Percentiles rank a stretch among this genome's conserved stretches.
These are phyloP conservation scores for Grammomys dolichurus DNA, from an alignment of 2,113 vertebrate species.

Conservation along the genomic window DNA sequence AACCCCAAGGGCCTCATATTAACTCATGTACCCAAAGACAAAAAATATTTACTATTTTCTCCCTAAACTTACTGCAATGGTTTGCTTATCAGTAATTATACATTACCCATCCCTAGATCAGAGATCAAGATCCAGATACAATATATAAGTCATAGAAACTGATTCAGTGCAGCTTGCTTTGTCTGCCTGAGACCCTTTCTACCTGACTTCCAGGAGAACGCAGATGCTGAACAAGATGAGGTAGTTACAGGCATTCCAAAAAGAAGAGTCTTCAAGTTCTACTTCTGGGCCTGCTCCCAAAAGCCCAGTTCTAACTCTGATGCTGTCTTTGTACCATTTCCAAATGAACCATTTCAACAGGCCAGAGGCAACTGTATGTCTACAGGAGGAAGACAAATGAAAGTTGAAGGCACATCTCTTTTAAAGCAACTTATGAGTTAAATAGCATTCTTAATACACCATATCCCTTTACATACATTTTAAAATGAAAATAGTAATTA, in stretches of 20 bases:
- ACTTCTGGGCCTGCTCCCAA: no score
- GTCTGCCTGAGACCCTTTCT: background rate
- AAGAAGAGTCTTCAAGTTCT: fast-evolving
- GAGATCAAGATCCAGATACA: background rate
- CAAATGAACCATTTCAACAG: background rate
- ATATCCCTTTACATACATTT: background rate
- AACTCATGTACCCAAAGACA: background rate
- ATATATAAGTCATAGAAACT: background rate
- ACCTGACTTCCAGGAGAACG: background rate
- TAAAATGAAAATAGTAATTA: background rate
- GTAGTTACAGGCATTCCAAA: no score
- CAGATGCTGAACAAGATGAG: background rate
- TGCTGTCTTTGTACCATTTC: background rate
- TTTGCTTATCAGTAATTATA: background rate
- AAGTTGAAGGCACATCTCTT: no score
- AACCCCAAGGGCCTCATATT: background rate
- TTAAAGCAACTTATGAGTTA: background rate
- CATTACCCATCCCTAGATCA: background rate
- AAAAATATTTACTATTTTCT: background rate
- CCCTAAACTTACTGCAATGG: background rate
- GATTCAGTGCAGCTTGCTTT: background rate
- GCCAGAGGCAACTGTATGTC: background rate
- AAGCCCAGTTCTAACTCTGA: background rate
- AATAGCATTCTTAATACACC: background rate
- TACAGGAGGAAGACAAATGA: background rate